Evolutionary conservation across 2,797 vertebrate genomes (phyloP), one percentile per base, ranked within the genome.

Genomic region (Pyrocephalus nanus): DNA sequence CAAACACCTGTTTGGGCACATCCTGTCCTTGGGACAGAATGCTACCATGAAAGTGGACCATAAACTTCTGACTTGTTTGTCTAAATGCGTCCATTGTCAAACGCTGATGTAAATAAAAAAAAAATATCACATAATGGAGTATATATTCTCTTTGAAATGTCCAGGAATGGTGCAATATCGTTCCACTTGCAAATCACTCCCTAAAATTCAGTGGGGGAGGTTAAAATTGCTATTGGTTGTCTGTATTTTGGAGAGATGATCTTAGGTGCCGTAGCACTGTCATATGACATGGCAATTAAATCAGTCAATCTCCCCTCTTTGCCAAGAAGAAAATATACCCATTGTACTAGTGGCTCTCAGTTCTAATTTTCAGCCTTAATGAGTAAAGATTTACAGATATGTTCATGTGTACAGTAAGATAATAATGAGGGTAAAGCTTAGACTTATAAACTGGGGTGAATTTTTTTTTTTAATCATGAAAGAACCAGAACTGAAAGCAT

Each of bases 1-100:
- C 23, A 38, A 36, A 0, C 5, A 20, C n/a, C n/a, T n/a, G n/a
- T n/a, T n/a, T n/a, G 6, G 8, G 7, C 34, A 26, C 53, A 57
- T 48, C 3, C 38, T 64, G 8, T 6, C 42, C 10, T 55, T 61
- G 54, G 21, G 23, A 45, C 16, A 65, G 32, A 74, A 80, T 22
- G 23, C 3, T 45, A 27, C 6, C 8, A 51, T 14, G n/a, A 61
- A 65, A 45, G 29, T 65, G 27, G 60, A 76, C 70, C 83, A 3
- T 6, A 71, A 48, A 7, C 12, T 73, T 86, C 21, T 43, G 21
- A 67, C 34, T 64, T 71, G 8, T 61, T 71, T 17, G 11, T 50
- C 12, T 21, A 50, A 77, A 40, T 45, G 9, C 12, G 67, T 38
- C 19, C 1, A 4, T 74, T 71, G 80, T 55, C 11, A 86, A 86